Evolutionary conservation across 35 echinoderm and acorn worm genomes (phyloP).

Genomic region (Ptychodera flava): DNA sequence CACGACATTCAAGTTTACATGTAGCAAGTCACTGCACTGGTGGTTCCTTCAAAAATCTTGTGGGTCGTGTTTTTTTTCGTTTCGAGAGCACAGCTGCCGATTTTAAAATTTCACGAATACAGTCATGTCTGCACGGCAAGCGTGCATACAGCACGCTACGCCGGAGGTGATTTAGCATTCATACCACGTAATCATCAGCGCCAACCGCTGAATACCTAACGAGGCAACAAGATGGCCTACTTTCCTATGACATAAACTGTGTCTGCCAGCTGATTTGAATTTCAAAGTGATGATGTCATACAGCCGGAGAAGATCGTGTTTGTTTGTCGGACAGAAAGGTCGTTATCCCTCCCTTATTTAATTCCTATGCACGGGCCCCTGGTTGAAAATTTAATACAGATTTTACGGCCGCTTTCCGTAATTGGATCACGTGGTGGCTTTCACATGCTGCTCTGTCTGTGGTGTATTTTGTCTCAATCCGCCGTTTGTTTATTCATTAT

Average conservation of each 20-base stretch:
- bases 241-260: neutral
- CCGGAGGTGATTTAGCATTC: no score
- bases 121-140: no score
- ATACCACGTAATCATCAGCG: no score
- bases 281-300: neutral
- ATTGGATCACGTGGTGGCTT: neutral
- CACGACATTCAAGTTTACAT: no score
- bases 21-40: no score
- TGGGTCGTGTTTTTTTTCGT: no score
- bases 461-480: neutral
- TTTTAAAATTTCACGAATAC: no score
- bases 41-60: no score
- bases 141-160: no score
- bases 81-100: no score
- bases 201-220: no score
- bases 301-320: neutral
- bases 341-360: neutral
- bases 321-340: neutral
- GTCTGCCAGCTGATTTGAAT: neutral
- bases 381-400: neutral
- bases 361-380: neutral
- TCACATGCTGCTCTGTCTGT: neutral
- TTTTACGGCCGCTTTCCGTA: neutral
- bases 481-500: neutral
- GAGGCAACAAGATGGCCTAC: no score